Percentiles rank a stretch among this genome's conserved stretches.
Conservation (phyloP, 2,113 vertebrate genomes). For the pig (Sus scrofa) region DNA sequence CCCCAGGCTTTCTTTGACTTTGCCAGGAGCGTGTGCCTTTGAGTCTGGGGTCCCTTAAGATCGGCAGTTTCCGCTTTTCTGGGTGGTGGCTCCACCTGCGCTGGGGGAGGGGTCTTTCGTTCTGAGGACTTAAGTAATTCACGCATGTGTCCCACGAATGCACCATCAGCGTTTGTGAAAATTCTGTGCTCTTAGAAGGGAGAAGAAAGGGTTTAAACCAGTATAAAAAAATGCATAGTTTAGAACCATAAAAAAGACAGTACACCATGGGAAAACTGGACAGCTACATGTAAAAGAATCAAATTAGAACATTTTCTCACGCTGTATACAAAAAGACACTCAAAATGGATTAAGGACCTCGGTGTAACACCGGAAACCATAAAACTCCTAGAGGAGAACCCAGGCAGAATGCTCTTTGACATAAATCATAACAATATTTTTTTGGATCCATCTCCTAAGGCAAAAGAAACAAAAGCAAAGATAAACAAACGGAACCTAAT, state of each 20-base stretch:
- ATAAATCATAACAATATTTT: not conserved
- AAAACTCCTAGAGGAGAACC: not conserved
- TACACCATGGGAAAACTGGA: not conserved
- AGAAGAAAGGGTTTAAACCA: not conserved
- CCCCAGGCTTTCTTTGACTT: not conserved
- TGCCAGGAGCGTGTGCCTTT: not conserved
- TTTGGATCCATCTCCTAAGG: not conserved
- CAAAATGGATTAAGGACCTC: not conserved
- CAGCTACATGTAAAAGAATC: not conserved
- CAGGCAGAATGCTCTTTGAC: not conserved
- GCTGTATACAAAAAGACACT: not conserved
- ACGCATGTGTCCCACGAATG: accelerated
- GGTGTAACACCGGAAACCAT: not conserved
- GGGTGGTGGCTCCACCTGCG: not conserved
- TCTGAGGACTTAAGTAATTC: not conserved
- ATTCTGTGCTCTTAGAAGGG: not conserved
- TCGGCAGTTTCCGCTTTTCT: not conserved
- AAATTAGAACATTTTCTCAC: not conserved
- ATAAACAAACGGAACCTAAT: not conserved
- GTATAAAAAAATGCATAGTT: not conserved
- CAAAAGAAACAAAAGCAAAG: not conserved
- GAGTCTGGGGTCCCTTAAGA: not conserved
- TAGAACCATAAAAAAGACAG: not conserved
- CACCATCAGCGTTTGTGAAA: not conserved
- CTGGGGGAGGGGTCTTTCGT: not conserved